A percentile compares a stretch with the other conserved stretches of the same genome.
These are phyloP conservation scores for Agrotis ipsilon DNA, from an alignment of 2,888 invertebrate genomes.

Conservation along the genomic window DNA sequence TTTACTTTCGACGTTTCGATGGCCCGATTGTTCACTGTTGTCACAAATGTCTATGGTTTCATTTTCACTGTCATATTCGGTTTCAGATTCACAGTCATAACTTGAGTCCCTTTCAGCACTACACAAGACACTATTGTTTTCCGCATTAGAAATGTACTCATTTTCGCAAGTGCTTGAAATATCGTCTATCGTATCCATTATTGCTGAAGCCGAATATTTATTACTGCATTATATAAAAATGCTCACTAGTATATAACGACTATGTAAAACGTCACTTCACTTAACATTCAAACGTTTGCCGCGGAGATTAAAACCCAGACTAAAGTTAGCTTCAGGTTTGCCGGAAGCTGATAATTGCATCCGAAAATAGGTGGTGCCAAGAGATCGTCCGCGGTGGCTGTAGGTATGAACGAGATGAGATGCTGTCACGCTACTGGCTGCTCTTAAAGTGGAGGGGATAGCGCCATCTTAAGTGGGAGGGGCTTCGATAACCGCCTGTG, in stretches of 20 bases:
- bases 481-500: slow-evolving; percentile 84
- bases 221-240: slow-evolving; percentile 43
- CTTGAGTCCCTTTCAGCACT: slow-evolving; percentile 70
- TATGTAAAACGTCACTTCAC: slow-evolving; percentile 45
- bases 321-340: slow-evolving; percentile 73
- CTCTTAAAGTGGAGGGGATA: slow-evolving; percentile 80
- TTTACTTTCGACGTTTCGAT: slow-evolving; percentile 65
- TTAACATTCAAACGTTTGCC: slow-evolving; percentile 44
- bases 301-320: slow-evolving; percentile 66
- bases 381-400: slow-evolving; percentile 75
- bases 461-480: slow-evolving; percentile 90
- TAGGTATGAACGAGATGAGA: slow-evolving; percentile 84
- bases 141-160: slow-evolving; percentile 67
- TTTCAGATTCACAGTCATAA: slow-evolving; percentile 81
- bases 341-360: slow-evolving; percentile 86
- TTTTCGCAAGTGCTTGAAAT: slow-evolving; percentile 88
- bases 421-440: slow-evolving; percentile 86
- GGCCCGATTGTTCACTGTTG: slow-evolving; percentile 78
- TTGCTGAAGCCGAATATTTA: slow-evolving; percentile 41
- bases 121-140: slow-evolving; percentile 65
- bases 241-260: not conserved
- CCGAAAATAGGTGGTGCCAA: slow-evolving; percentile 89
- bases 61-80: slow-evolving; percentile 86
- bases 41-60: slow-evolving; percentile 89
- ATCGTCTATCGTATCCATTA: slow-evolving; percentile 81